Base-by-base conservation (phyloP, 2,888 invertebrate species). In the Heliconius charithonia region DNA sequence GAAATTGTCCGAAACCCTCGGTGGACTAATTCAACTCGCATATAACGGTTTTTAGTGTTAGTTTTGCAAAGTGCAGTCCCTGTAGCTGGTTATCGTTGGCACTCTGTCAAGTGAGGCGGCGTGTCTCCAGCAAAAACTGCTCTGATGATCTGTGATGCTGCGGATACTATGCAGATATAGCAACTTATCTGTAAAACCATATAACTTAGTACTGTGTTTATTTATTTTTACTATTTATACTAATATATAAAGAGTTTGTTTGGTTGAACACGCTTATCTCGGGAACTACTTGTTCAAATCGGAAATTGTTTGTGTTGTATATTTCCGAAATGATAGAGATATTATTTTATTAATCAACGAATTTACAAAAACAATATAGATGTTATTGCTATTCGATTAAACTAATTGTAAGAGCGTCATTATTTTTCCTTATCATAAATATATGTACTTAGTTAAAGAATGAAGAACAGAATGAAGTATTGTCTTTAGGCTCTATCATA, bases 51-150 rank as follows among this genome's bases (percentile, higher is more conserved):
- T 59, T n/a, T 25, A 62, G 13, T 62, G 62, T 62, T 62, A 62
- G 13, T 62, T 62, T 62, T n/a, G 13, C 62, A 62, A 62, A 62
- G 62, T 62, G 25, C 10, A 62, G 62, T 62, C 25, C 3, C 62
- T 13, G 25, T 25, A 4, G 25, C 62, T 62, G n/a, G 13, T 13
- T 25, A 12, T 13, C 41, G 41, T 32, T 78, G 78, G 78, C 78
- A 75, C 10, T 7, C 51, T 70, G 75, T 70, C 78, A 78, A 75
- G 74, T 13, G n/a, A 59, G 59, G 59, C 59, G 63, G 75, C 37
- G 10, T 69, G 67, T 70, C 75, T 63, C n/a, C 22, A 29, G 27
- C 69, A 45, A 59, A 59, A 22, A 59, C 59, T 59, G 59, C 59
- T n/a, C 59, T 59, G 59, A 59, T 59, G 59, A 59, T 51, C 51